Evolutionary conservation across 2,888 invertebrate genomes (phyloP), one percentile per base, ranked within the genome.

Genomic region (Caenorhabditis sp.): DNA sequence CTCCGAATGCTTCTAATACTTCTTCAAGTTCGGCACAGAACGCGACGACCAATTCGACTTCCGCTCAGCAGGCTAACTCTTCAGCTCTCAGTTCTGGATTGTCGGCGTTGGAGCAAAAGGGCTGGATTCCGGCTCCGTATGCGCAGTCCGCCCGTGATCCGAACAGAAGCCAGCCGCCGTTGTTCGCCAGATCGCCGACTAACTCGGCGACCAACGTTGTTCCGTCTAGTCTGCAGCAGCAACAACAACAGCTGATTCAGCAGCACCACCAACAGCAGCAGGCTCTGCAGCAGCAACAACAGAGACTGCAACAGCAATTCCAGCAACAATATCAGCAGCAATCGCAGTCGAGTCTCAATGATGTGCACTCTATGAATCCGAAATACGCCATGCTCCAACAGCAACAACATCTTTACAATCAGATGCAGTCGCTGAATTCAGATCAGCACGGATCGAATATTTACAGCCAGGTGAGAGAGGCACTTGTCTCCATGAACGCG

Each of bases 261-360:
- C 71, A 71, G 27, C 56, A 48, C 4, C 61, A 66, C 11, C 73
- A 73, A 27, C 52, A 58, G 43, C 74, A 73, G 26, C 74, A 73
- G n/a, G 52, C 52, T 1, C 15, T 62, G 20, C 56, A 68, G 22
- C 59, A 56, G 22, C 55, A 63, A 41, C 77, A 59, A 37, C 53
- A 58, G 7, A 43, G 50, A 32, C 58, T 30, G 13, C 52, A 39
- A 20, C 46, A 65, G 13, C 59, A 66, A 5, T 48, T 30, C 20
- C 68, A 65, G n/a, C 74, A 68, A 15, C 62, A 68, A 24, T 48
- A 32, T 11, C 55, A 68, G 15, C 37, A 70, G 11, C 46, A 53
- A 32, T 35, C 56, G 35, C 71, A 66, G n/a, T 32, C 55, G 20
- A 68, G 30, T n/a, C 9, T 55, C 1, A 48, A n/a, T 13, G 72